Evolutionary conservation across 2,113 vertebrate species (phyloP), one percentile per base, ranked within the genome.

Genomic region (Dipodomys stephensi): DNA sequence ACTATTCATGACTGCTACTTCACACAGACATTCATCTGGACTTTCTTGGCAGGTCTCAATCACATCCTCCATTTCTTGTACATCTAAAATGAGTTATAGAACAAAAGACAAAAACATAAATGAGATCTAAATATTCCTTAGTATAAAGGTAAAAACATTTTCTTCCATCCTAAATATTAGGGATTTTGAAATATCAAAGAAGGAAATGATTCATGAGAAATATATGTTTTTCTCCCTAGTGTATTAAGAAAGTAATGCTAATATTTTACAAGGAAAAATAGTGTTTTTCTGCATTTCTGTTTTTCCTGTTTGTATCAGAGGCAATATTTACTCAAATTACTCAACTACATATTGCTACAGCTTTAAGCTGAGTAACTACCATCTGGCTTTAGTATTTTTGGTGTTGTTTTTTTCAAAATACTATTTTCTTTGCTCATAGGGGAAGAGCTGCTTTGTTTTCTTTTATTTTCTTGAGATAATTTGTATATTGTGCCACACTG

Each of bases 41-140:
- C 18, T 57, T 22, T 68, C 46, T 25, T 57, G 69, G n/a, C 69
- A 67, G 30, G 19, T 30, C 80, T 91, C 60, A 49, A 28, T 39
- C n/a, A 76, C 19, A 4, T 68, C 44, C 16, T 91, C 71, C 46
- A 77, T 6, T 76, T 83, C 76, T 25, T 57, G n/a, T n/a, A 57
- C n/a, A 91, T 39, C 89, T 91, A 39, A 84, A 77, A 91, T 83
- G 13, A 84, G 35, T 20, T 83, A 83, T 25, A 80, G 60, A 28
- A 46, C 49, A 53, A 49, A 49, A 49, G 49, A 27, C 28, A 57
- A 9, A 57, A 28, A 16, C 28, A 57, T 57, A 28, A 57, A 39
- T 22, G 20, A 92, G 22, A 72, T 4, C 9, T 9, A 83, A n/a
- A 13, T 27, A 78, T 32, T 64, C 22, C 72, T 74, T 44, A 74